Evolutionary conservation across 1,140 invertebrate genomes (phyloP).

Genomic region (Dendroctonus valens): DNA sequence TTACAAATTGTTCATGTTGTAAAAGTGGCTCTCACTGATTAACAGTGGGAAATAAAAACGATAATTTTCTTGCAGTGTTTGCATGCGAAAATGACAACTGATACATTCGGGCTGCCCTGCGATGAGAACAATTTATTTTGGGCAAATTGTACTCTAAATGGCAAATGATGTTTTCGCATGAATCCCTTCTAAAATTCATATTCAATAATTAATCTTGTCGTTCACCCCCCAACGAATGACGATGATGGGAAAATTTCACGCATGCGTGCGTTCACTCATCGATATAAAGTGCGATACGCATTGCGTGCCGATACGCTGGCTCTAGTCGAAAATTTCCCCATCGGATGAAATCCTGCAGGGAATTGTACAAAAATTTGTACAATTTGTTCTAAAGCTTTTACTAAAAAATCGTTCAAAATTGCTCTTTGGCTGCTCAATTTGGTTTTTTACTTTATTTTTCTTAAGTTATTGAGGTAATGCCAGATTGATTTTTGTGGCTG

Average conservation of each 20-base stretch:
- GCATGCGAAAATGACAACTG: too few species aligned
- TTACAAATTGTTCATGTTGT: too few species aligned
- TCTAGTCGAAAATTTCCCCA: slow-evolving; percentile 4
- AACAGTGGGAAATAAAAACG: too few species aligned
- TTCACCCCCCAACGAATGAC: slow-evolving; percentile 5
- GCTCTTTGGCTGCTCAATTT: too few species aligned
- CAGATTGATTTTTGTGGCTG: too few species aligned
- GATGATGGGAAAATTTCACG: slow-evolving; percentile 34
- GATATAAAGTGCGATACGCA: slow-evolving; percentile 40
- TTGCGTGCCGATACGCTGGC: slow-evolving; percentile 31
- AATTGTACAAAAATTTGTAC: slow-evolving; percentile 7
- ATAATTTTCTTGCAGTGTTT: too few species aligned
- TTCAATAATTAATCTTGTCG: slow-evolving; percentile 22
- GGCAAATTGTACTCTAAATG: neutral
- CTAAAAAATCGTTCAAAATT: neutral
- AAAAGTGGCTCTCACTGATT: too few species aligned
- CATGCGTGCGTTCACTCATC: slow-evolving; percentile 39
- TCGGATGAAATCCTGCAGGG: neutral
- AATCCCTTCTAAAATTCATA: slow-evolving; percentile 8
- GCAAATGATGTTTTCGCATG: neutral
- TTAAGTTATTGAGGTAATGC: too few species aligned
- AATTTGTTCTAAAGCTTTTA: neutral
- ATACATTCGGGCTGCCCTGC: too few species aligned
- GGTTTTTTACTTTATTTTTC: too few species aligned
- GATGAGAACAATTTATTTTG: too few species aligned